phyloP scores from a whole-genome alignment of 2,888 invertebrate genomes.

The Sarcophaga caerulescens region DNA sequence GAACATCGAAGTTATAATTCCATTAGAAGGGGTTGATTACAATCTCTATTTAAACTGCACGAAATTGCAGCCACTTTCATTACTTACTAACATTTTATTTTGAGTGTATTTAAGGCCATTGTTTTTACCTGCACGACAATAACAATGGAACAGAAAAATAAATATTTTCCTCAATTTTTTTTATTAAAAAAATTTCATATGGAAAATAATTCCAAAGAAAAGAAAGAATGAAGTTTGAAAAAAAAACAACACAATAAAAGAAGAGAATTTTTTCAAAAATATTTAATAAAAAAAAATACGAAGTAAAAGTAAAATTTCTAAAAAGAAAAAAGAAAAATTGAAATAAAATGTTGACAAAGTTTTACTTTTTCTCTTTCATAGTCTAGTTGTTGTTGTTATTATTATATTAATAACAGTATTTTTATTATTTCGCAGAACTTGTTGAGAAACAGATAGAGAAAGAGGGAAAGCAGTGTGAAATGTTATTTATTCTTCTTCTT shows the following conservation, averaged over 20 bases:
- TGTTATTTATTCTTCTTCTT: background rate
- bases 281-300: constrained; percentile 11
- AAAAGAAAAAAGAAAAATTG: constrained; percentile 23
- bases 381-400: constrained; percentile 11
- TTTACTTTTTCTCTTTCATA: constrained; percentile 23
- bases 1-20: too few relatives aligned
- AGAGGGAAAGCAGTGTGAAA: background rate
- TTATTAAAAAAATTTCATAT: constrained; percentile 36
- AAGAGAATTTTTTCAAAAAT: constrained; percentile 39
- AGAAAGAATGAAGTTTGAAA: constrained; percentile 5
- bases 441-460: background rate
- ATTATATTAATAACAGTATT: constrained; percentile 29
- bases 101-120: background rate
- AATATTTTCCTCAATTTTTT: background rate
- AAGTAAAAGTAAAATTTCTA: constrained; percentile 15
- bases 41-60: too few relatives aligned
- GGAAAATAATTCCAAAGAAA: constrained; percentile 35
- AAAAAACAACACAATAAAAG: constrained; percentile 4
- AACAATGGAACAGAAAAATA: constrained; percentile 18
- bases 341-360: constrained; percentile 62
- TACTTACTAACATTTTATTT: background rate
- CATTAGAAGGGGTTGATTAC: too few relatives aligned
- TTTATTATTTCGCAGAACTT: constrained; percentile 26
- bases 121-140: constrained; percentile 1
- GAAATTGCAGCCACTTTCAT: too few relatives aligned